A percentile compares a stretch with the other conserved stretches of the same genome.
Evolutionary conservation across 1,140 invertebrate genomes (phyloP).

Genomic region (Aphelenchoides fujianensis): DNA sequence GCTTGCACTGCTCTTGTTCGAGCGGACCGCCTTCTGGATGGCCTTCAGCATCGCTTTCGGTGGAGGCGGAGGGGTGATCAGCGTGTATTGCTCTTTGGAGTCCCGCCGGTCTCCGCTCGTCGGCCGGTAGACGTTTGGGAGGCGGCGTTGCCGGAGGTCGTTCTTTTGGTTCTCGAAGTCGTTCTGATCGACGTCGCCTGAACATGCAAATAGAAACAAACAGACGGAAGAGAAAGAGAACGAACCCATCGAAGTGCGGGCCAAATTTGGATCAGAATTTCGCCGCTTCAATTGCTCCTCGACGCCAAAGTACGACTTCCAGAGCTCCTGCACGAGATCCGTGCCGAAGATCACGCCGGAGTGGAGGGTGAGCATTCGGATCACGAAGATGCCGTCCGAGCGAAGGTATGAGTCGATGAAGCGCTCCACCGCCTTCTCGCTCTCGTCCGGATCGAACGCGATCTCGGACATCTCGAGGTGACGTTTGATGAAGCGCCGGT

Average conservation of each 20-base stretch:
- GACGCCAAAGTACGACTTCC: conserved; percentile 47
- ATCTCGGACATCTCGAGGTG: conserved; percentile 59
- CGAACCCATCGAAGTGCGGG: conserved; percentile 16
- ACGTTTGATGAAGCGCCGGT: conserved; percentile 48
- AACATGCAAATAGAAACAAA: background rate
- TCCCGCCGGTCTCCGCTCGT: conserved; percentile 13
- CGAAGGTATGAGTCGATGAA: conserved; percentile 65
- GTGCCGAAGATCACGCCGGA: conserved; percentile 61
- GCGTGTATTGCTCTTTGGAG: conserved; percentile 17
- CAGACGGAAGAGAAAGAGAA: no score
- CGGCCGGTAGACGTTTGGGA: background rate
- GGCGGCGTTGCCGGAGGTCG: background rate
- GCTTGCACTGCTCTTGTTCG: background rate
- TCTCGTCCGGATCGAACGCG: conserved; percentile 51
- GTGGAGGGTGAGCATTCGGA: conserved; percentile 64
- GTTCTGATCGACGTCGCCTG: background rate
- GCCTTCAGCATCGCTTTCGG: conserved; percentile 20
- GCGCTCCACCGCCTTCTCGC: conserved; percentile 41
- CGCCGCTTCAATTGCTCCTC: conserved; percentile 49
- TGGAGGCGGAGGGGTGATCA: conserved; percentile 26
- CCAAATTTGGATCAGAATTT: conserved; percentile 44
- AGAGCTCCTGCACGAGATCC: conserved; percentile 53
- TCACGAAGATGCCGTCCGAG: conserved; percentile 66
- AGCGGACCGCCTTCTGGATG: background rate
- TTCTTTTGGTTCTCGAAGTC: conserved; percentile 6